These are phyloP conservation scores for Ichneumon xanthorius DNA, from an alignment of 2,888 invertebrate species.

Conservation along the genomic window DNA sequence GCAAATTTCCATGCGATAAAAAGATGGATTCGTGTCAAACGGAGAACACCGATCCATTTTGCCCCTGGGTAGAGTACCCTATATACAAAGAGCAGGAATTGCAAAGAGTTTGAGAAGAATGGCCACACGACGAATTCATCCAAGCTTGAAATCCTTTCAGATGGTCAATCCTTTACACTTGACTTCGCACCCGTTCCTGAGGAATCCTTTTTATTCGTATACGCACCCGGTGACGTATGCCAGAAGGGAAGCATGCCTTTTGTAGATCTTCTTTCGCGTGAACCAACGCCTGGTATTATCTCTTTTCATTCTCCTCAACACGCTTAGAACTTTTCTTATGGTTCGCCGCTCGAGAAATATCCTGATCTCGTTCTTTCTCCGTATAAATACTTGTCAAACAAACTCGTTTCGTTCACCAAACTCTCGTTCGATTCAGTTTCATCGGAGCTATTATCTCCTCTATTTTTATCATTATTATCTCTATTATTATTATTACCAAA, in stretches of 20 bases:
- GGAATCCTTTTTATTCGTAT: slow-evolving; percentile 46
- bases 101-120: slow-evolving; percentile 11
- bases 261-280: slow-evolving; percentile 7
- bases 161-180: slow-evolving; percentile 59
- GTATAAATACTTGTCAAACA: not conserved
- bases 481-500: slow-evolving; percentile 28
- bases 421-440: slow-evolving; percentile 10
- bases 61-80: not conserved
- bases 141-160: slow-evolving; percentile 51
- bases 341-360: slow-evolving; percentile 12
- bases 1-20: not conserved
- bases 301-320: slow-evolving; percentile 20
- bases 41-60: no score
- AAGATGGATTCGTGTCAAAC: no score
- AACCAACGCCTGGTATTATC: slow-evolving; percentile 1
- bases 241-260: not conserved
- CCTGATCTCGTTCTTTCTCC: slow-evolving; percentile 7
- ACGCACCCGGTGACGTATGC: slow-evolving; percentile 36
- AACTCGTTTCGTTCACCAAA: slow-evolving; percentile 4
- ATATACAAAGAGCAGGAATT: not conserved
- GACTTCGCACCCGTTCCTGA: slow-evolving; percentile 47
- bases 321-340: not conserved
- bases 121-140: slow-evolving; percentile 46
- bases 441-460: slow-evolving; percentile 18
- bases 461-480: slow-evolving; percentile 25